A percentile compares a stretch with the other conserved stretches of the same genome.
Evolutionary conservation across 1,140 invertebrate genomes (phyloP).

Genomic region (Limonius californicus): DNA sequence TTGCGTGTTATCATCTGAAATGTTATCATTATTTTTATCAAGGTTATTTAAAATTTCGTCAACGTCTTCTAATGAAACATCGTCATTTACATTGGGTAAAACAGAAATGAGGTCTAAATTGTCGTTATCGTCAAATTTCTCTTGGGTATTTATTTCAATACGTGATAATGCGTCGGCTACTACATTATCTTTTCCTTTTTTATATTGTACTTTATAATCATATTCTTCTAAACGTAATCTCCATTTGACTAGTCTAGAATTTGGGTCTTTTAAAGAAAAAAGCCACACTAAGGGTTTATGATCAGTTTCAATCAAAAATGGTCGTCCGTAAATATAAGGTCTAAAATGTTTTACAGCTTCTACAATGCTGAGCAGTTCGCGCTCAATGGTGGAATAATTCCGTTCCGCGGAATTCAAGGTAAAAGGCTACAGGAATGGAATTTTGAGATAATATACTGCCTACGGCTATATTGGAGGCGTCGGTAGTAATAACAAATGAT

Average conservation of each 20-base stretch:
- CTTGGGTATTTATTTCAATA: neutral
- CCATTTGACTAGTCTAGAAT: constrained; percentile 18
- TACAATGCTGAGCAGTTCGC: neutral
- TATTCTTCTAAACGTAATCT: constrained; percentile 34
- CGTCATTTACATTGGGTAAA: neutral
- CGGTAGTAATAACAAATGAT: constrained; percentile 48
- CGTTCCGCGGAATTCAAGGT: constrained; percentile 13
- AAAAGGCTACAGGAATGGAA: constrained; percentile 35
- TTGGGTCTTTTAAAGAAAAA: neutral
- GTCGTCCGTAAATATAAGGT: constrained; percentile 1
- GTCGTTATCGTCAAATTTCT: neutral
- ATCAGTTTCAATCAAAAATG: neutral
- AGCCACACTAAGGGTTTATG: constrained; percentile 11
- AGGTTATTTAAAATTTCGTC: neutral
- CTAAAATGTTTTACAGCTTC: neutral
- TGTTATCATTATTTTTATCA: neutral
- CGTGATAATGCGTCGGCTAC: constrained; percentile 17
- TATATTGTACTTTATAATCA: constrained; percentile 28
- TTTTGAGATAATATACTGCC: constrained; percentile 30
- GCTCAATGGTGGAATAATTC: constrained; percentile 1
- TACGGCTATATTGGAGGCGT: constrained; percentile 50
- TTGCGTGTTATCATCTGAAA: neutral
- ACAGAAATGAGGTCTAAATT: neutral
- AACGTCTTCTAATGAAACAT: neutral
- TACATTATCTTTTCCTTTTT: constrained; percentile 12